phyloP scores from a whole-genome alignment of 2,888 invertebrate species.

The Venusia cambrica region DNA sequence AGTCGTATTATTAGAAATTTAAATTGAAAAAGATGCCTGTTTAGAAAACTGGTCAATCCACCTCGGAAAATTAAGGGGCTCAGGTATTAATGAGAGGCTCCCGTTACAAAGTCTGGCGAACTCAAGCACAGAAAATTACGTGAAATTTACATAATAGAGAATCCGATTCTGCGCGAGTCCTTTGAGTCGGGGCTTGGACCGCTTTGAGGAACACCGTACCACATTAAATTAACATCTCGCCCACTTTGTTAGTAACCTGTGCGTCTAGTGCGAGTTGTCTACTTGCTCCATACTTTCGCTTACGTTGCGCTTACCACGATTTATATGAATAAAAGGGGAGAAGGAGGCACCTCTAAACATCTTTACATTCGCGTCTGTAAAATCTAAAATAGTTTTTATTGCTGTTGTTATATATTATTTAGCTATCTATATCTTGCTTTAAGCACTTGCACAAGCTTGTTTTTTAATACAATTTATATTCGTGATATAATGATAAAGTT shows the following conservation, averaged over 20 bases:
- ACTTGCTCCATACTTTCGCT: no score
- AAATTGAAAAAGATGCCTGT: slow-evolving; percentile 31
- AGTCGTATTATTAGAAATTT: slow-evolving; percentile 11
- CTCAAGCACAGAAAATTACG: slow-evolving; percentile 72
- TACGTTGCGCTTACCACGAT: no score
- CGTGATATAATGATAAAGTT: no score
- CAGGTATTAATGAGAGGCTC: slow-evolving; percentile 71
- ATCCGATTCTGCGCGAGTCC: slow-evolving; percentile 74
- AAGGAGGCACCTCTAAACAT: no score
- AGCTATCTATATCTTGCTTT: no score
- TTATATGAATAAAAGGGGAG: no score
- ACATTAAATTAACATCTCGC: slow-evolving; percentile 78
- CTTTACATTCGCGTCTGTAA: no score
- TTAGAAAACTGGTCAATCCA: slow-evolving; percentile 11
- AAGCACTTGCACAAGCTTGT: no score
- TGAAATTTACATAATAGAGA: slow-evolving; percentile 79
- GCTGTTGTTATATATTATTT: no score
- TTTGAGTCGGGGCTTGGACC: slow-evolving; percentile 66
- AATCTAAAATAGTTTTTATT: no score
- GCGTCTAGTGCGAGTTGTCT: no score
- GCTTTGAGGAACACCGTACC: slow-evolving; percentile 68
- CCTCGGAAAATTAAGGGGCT: slow-evolving; percentile 53
- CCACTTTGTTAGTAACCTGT: slow-evolving; percentile 71
- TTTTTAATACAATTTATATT: no score
- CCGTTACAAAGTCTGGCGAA: slow-evolving; percentile 69